These are phyloP conservation scores for Hydrozoanthus tunicans DNA, from an alignment of 64 coral and sea anemone species.

Conservation along the genomic window DNA sequence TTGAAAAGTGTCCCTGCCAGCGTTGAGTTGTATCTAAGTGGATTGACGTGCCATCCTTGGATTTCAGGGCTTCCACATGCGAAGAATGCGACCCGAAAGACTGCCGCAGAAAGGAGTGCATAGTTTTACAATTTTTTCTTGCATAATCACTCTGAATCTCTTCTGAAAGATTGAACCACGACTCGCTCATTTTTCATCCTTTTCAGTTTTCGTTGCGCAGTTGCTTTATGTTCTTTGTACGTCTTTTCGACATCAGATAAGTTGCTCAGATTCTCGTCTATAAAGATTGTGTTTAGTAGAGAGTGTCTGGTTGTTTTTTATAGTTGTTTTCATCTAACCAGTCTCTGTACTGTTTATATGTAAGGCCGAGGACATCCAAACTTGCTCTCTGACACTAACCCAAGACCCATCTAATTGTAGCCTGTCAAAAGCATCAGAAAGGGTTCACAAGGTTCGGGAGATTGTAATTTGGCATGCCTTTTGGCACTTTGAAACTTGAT, in stretches of 20 bases:
- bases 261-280: conserved; percentile 20
- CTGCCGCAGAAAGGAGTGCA: neutral
- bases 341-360: neutral
- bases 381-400: conserved; percentile 8
- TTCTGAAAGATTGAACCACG: neutral
- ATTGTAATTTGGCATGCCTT: conserved; percentile 32
- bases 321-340: conserved; percentile 28
- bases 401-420: conserved; percentile 17
- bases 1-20: conserved; percentile 30
- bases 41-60: neutral
- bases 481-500: conserved; percentile 11
- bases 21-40: conserved; percentile 21
- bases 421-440: conserved; percentile 13
- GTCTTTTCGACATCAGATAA: neutral
- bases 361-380: conserved; percentile 1
- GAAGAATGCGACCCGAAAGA: neutral
- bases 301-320: conserved; percentile 2
- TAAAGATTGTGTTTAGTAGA: conserved; percentile 3
- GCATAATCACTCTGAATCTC: neutral
- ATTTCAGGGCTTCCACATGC: neutral
- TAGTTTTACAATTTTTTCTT: conserved; percentile 15
- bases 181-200: neutral
- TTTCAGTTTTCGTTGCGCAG: conserved; percentile 10
- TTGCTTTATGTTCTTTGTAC: neutral
- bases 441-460: neutral